Evolutionary conservation across 2,888 invertebrate species (phyloP), one percentile per base, ranked within the genome.

Genomic region (Allolobophora icterica): DNA sequence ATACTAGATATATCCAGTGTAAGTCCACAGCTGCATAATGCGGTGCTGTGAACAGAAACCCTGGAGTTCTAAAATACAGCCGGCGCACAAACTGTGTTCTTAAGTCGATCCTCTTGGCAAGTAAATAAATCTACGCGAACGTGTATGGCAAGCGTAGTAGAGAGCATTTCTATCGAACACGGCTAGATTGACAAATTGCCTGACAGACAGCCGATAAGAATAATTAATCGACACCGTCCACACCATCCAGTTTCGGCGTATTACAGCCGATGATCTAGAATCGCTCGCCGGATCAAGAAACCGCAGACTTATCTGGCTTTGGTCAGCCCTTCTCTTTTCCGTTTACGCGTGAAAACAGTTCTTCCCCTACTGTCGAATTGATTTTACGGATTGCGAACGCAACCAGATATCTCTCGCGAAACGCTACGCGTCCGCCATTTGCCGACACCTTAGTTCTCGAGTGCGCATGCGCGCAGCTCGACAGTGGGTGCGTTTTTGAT

Each of bases 131-230:
- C 71, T 71, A 13, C 71, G n/a, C n/a, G 71, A 71, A 71, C 71
- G 71, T 71, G 71, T n/a, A 71, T 71, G 71, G 71, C 71, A 71
- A 71, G 71, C 71, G 71, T 71, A 71, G 71, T 71, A n/a, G n/a
- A 71, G 71, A 30, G n/a, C 30, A 13, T 71, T 71, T 71, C 71
- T 71, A 71, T 71, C 71, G n/a, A 71, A 71, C 30, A 71, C 71
- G 1, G n/a, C 71, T 87, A 87, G 87, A 87, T 87, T 87, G 87
- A 87, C 87, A 87, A 34, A 87, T 87, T 87, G 38, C 87, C 87
- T 38, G 87, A 34, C 84, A 84, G 33, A 84, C 87, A 30, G 38
- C 87, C 38, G 87, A 87, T 87, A 87, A 87, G 87, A 87, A 87
- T 87, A 87, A 87, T 87, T 71, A 71, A 71, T 71, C n/a, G 71